Evolutionary conservation across 2,888 invertebrate species (phyloP), one percentile per base, ranked within the genome.

Genomic region (Chaitophorus viminalis): DNA sequence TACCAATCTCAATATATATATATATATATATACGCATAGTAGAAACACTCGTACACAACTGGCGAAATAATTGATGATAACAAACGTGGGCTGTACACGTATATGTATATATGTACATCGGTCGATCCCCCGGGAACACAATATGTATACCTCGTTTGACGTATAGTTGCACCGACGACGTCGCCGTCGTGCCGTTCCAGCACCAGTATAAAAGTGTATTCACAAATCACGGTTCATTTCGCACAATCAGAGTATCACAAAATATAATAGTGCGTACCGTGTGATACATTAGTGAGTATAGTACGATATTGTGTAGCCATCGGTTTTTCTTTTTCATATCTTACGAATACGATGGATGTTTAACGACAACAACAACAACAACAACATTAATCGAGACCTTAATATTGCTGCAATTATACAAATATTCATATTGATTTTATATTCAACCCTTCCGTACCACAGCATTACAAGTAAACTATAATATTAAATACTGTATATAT

Each of bases 11-110:
- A n/a, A n/a, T n/a, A n/a, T n/a, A n/a, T n/a, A n/a, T n/a, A n/a
- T n/a, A n/a, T n/a, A n/a, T n/a, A 6, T 36, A 36, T 36, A 36
- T 36, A 36, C 36, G 36, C 36, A 6, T 36, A 60, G 60, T 25
- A 25, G 21, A 39, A 46, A 60, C 79, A 86, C 85, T 70, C 78
- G 29, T 72, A 75, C 70, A 36, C 33, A 33, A 79, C 36, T 72
- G 74, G 36, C 18, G 39, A 87, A 87, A 74, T 87, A 81, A 87
- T 79, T 86, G 72, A 87, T 87, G 79, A 81, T 87, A 87, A 87
- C 78, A 72, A 70, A 78, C 86, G 39, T 25, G 9, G 75, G 29
- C 68, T 68, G n/a, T 68, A 74, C 81, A n/a, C n/a, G n/a, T n/a
- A n/a, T n/a, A n/a, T 31, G 36, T 68, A 52, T 52, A 21, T 14